Percentiles rank a stretch among this genome's conserved stretches.
Evolutionary conservation across 1,140 invertebrate genomes (phyloP).

Genomic region (Aleiodes sp.): DNA sequence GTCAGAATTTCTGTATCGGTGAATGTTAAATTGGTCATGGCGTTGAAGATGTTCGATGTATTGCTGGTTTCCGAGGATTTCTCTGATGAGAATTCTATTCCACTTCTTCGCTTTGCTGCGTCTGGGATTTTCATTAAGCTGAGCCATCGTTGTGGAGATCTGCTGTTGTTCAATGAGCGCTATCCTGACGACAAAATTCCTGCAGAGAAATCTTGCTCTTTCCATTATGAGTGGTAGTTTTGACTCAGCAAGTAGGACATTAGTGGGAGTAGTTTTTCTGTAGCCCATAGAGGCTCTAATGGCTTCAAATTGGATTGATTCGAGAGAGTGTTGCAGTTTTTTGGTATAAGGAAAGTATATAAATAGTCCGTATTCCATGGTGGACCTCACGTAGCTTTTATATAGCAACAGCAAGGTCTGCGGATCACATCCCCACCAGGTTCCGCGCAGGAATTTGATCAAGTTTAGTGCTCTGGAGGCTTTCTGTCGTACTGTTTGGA

Average conservation of each 20-base stretch:
- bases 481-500: conserved; percentile 20
- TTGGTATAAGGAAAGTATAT: conserved; percentile 16
- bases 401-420: conserved; percentile 27
- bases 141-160: too few species aligned
- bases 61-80: too few species aligned
- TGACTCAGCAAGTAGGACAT: conserved; percentile 10
- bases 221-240: too few species aligned
- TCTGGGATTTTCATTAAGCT: too few species aligned
- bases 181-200: too few species aligned
- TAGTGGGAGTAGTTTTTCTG: conserved; percentile 17
- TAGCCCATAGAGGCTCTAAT: conserved; percentile 4
- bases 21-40: too few species aligned
- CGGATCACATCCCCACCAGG: conserved; percentile 41
- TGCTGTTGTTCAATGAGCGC: too few species aligned
- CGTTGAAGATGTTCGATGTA: too few species aligned
- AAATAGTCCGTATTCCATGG: conserved; percentile 36
- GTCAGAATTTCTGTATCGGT: too few species aligned
- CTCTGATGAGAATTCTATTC: too few species aligned
- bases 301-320: conserved; percentile 15
- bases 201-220: too few species aligned
- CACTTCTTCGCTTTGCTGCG: too few species aligned
- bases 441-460: conserved; percentile 35
- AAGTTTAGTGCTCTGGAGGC: conserved; percentile 30
- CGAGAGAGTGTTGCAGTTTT: conserved; percentile 22
- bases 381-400: conserved; percentile 31